These are phyloP conservation scores for Drosophila insularis DNA, from an alignment of 1,140 invertebrate genomes.

Conservation along the genomic window DNA sequence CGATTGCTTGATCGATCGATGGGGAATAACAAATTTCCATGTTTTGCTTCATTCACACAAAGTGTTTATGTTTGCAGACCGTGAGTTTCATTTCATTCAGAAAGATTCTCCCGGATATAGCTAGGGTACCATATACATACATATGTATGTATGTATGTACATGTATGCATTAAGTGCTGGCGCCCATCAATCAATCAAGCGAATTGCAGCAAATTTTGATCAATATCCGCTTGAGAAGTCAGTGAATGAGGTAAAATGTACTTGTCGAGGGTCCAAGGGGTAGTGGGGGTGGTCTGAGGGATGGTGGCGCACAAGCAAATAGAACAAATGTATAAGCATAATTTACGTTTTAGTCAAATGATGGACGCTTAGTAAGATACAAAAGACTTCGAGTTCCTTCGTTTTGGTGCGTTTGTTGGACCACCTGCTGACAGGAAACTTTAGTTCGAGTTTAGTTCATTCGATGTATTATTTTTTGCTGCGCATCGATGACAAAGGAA, in stretches of 20 bases:
- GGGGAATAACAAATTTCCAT: background rate
- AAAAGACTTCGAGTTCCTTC: slow-evolving; percentile 68
- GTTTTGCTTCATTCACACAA: slow-evolving; percentile 22
- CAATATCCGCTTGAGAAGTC: slow-evolving; percentile 61
- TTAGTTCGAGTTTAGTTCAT: slow-evolving; percentile 19
- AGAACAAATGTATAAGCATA: slow-evolving; percentile 49
- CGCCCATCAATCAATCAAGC: slow-evolving; percentile 70
- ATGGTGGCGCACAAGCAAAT: slow-evolving; percentile 12
- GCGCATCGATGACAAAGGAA: slow-evolving; percentile 55
- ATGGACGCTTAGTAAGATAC: slow-evolving; percentile 64
- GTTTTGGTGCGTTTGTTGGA: slow-evolving; percentile 30
- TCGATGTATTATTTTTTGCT: background rate
- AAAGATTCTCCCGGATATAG: slow-evolving; percentile 46
- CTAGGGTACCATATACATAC: background rate
- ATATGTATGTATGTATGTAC: background rate
- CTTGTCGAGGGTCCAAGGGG: background rate
- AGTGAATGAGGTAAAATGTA: background rate
- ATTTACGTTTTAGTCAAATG: slow-evolving; percentile 61
- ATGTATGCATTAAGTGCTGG: slow-evolving; percentile 1
- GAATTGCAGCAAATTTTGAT: slow-evolving; percentile 77
- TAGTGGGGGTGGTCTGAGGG: background rate
- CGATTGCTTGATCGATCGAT: background rate
- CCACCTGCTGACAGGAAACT: slow-evolving; percentile 77
- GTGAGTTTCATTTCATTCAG: slow-evolving; percentile 42
- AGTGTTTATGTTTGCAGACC: slow-evolving; percentile 53